phyloP scores from a whole-genome alignment of 2,888 invertebrate genomes.

The Mystacides longicornis region DNA sequence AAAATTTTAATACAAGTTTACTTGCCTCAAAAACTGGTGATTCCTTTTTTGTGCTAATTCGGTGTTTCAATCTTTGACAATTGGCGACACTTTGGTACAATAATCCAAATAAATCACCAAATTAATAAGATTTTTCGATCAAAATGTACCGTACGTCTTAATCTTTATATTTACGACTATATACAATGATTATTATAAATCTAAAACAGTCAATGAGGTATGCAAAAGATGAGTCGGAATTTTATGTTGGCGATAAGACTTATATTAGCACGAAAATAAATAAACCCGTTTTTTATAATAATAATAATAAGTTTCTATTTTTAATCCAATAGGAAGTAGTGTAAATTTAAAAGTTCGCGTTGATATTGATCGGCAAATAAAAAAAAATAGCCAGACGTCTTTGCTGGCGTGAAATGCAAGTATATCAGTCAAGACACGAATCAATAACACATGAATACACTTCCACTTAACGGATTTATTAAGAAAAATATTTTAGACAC shows the following conservation, averaged over 20 bases:
- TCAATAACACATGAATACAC: neutral
- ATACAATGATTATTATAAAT: too few relatives aligned
- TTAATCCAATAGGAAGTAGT: too few relatives aligned
- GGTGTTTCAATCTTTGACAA: slow-evolving; percentile 2
- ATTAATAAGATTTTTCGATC: too few relatives aligned
- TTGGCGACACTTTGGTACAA: slow-evolving; percentile 2
- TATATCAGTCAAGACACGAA: slow-evolving; percentile 1
- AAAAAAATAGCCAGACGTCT: neutral
- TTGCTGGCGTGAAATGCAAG: neutral
- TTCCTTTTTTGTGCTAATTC: neutral
- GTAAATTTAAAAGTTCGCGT: too few relatives aligned
- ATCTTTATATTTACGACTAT: too few relatives aligned
- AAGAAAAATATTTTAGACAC: neutral
- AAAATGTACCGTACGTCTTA: too few relatives aligned
- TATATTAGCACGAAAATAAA: too few relatives aligned
- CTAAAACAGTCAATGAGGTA: too few relatives aligned
- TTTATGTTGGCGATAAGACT: too few relatives aligned
- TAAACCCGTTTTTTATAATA: too few relatives aligned
- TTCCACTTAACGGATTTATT: neutral
- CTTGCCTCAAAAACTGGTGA: slow-evolving; percentile 4
- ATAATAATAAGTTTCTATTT: too few relatives aligned
- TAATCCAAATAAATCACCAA: neutral
- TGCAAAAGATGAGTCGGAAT: too few relatives aligned
- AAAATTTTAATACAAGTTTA: neutral
- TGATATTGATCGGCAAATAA: slow-evolving; percentile 11